Percentiles rank a stretch among this genome's conserved stretches.
These are phyloP conservation scores for Ptychoptera contaminata DNA, from an alignment of 2,888 invertebrate genomes.

Conservation along the genomic window DNA sequence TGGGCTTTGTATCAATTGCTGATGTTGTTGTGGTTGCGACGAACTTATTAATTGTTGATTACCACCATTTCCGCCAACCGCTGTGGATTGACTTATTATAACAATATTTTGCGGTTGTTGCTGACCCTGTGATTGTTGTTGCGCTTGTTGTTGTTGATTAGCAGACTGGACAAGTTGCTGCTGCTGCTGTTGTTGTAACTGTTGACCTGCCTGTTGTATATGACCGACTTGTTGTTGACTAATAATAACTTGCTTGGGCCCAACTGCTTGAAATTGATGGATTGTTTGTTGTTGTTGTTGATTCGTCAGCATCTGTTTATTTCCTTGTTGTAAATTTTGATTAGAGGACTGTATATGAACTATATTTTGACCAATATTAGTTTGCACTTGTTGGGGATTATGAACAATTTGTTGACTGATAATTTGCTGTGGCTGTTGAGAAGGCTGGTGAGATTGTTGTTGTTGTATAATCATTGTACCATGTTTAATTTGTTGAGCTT, in stretches of 20 bases:
- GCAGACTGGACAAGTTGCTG: slow-evolving; percentile 22
- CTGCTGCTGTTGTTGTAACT: slow-evolving; percentile 17
- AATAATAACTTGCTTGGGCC: slow-evolving; percentile 4
- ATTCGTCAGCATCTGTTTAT: slow-evolving; percentile 17
- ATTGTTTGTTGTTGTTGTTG: slow-evolving; percentile 17
- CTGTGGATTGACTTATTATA: too few species aligned
- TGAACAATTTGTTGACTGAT: slow-evolving; percentile 12
- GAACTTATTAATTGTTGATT: too few species aligned
- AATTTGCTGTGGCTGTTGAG: slow-evolving; percentile 11
- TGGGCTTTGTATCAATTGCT: slow-evolving; percentile 22
- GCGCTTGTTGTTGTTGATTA: slow-evolving; percentile 20
- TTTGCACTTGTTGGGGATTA: slow-evolving; percentile 15
- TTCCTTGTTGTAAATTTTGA: slow-evolving; percentile 10
- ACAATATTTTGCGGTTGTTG: background rate
- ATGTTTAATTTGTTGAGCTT: slow-evolving; percentile 6
- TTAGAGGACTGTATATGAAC: background rate
- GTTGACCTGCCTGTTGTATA: slow-evolving; percentile 16
- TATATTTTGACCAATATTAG: slow-evolving; percentile 5
- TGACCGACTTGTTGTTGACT: slow-evolving; percentile 11
- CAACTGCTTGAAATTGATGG: slow-evolving; percentile 15
- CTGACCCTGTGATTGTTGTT: slow-evolving; percentile 13
- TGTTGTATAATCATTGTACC: slow-evolving; percentile 15
- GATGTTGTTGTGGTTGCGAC: slow-evolving; percentile 23
- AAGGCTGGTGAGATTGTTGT: too few species aligned
- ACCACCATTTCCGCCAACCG: too few species aligned